phyloP scores from a whole-genome alignment of 2,888 invertebrate genomes.

The Pristionchus japonicus region DNA sequence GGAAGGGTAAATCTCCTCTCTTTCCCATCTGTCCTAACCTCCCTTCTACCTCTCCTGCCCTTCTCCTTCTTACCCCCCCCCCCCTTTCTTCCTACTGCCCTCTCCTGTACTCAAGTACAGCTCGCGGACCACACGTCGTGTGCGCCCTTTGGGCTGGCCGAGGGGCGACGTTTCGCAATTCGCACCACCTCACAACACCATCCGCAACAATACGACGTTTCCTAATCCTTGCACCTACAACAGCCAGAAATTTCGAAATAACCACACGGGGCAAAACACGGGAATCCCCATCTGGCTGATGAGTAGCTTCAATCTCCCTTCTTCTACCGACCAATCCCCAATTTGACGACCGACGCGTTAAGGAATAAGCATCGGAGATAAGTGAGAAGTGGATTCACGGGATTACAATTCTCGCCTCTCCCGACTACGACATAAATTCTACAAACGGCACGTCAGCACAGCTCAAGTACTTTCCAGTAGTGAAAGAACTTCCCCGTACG shows the following conservation, averaged over 20 bases:
- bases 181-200: not conserved
- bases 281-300: not conserved
- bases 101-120: slow-evolving; percentile 21
- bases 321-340: not conserved
- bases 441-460: too few relatives aligned
- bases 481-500: not conserved
- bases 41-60: not conserved
- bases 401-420: not conserved
- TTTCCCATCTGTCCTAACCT: not conserved
- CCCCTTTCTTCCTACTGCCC: not conserved
- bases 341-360: not conserved
- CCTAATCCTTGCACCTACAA: not conserved
- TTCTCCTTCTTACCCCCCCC: not conserved
- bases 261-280: not conserved
- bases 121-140: not conserved
- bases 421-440: too few relatives aligned
- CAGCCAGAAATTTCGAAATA: too few relatives aligned
- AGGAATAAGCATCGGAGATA: too few relatives aligned
- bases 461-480: too few relatives aligned
- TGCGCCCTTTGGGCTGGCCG: not conserved
- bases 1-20: not conserved
- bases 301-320: not conserved
- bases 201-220: too few relatives aligned
- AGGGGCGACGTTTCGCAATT: not conserved
- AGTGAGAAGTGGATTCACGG: not conserved